Percentiles rank a stretch among this genome's conserved stretches.
Conservation (phyloP, 1,140 invertebrate species). For the Drosophila kikkawai region DNA sequence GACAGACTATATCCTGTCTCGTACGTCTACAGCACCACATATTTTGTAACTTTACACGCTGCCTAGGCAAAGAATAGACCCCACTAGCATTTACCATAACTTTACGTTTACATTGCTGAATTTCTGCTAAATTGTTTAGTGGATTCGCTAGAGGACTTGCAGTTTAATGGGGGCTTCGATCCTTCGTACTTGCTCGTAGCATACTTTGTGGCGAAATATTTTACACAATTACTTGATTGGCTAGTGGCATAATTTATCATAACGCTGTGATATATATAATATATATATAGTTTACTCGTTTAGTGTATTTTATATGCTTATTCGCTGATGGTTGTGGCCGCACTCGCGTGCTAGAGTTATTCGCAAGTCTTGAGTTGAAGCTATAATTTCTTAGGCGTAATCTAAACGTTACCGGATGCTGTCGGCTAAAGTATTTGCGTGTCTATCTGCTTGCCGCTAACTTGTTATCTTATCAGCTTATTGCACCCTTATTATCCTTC, state of each 20-base stretch:
- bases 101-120: conserved; percentile 56
- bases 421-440: conserved; percentile 64
- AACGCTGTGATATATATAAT: conserved; percentile 75
- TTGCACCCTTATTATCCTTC: conserved; percentile 65
- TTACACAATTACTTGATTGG: conserved; percentile 81
- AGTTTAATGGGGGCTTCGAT: conserved; percentile 12
- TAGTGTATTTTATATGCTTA: conserved; percentile 57
- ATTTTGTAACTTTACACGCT: conserved; percentile 74
- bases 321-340: conserved; percentile 44
- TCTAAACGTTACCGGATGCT: conserved; percentile 51
- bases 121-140: conserved; percentile 61
- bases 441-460: conserved; percentile 34
- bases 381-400: conserved; percentile 76
- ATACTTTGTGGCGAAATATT: conserved; percentile 69
- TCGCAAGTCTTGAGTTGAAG: conserved; percentile 82
- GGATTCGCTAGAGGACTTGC: conserved; percentile 30
- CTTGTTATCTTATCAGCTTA: conserved; percentile 21
- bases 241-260: conserved; percentile 76
- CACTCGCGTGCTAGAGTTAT: conserved; percentile 37
- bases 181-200: conserved; percentile 23
- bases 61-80: conserved; percentile 51
- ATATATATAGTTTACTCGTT: conserved; percentile 54
- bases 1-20: conserved; percentile 27
- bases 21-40: conserved; percentile 75
- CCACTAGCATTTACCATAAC: conserved; percentile 46